phyloP scores from a whole-genome alignment of 2,113 vertebrate species.

The Marcusenius ussheri region DNA sequence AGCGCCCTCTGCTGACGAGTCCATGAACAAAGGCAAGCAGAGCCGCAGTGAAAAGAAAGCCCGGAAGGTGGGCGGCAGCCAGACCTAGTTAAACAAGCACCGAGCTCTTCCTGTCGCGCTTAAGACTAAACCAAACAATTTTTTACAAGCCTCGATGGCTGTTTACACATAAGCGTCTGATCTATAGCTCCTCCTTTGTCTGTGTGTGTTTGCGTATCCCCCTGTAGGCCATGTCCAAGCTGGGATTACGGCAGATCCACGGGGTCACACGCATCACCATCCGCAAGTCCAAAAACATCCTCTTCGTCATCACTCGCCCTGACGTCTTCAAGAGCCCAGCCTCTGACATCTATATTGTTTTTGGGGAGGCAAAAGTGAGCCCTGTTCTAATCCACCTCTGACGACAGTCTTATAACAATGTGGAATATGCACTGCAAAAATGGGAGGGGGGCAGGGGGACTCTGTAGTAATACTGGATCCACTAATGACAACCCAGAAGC shows the following conservation, averaged over 20 bases:
- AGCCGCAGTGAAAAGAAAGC: constrained; percentile 97
- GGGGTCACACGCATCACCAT: constrained; percentile 95
- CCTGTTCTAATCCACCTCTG: neutral
- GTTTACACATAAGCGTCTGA: neutral
- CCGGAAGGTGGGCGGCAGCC: constrained; percentile 69
- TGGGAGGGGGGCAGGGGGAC: neutral
- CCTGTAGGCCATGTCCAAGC: constrained; percentile 89
- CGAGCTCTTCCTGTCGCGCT: neutral
- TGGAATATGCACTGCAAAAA: neutral
- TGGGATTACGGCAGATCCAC: constrained; percentile 84
- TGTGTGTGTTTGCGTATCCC: neutral
- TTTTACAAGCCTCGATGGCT: neutral
- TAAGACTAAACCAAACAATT: neutral
- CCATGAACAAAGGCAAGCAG: constrained; percentile 80
- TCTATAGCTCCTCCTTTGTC: neutral
- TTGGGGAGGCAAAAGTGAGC: constrained; percentile 86
- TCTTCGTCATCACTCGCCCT: constrained; percentile 91
- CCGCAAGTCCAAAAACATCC: constrained; percentile 95
- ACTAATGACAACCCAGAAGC: neutral
- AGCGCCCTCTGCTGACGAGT: constrained; percentile 69
- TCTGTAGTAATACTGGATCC: neutral
- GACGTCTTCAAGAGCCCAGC: constrained; percentile 96
- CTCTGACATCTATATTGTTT: constrained; percentile 94
- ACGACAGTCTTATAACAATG: neutral
- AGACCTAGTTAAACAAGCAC: neutral